Evolutionary conservation across 2,113 vertebrate species (phyloP), one percentile per base, ranked within the genome.

Genomic region (Pelodiscus sinensis): DNA sequence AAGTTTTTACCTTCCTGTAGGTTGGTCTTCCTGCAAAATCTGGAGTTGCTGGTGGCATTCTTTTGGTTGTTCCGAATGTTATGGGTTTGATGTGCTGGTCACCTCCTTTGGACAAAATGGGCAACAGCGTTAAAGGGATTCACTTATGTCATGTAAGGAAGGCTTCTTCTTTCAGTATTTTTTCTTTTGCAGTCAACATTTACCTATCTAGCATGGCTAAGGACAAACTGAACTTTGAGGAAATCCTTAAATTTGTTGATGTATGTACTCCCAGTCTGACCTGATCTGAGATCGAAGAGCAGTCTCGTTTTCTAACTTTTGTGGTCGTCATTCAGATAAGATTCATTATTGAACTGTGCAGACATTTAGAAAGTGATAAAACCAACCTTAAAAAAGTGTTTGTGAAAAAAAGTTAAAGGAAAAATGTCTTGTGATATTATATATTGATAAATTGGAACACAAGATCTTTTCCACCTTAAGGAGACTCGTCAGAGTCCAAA

Each of bases 61-160:
- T 99, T 96, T 97, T 99, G 97, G 99, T 99, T 22, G 99, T 99
- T 73, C 99, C 99, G 16, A 99, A 99, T 79, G 99, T 99, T 94
- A 99, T 99, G 99, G 99, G 99, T 84, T 98, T 99, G 98, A 99
- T 99, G 99, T 99, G 99, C 92, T 99, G 99, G 99, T 99, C 99
- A 85, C 99, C 99, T 89, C 98, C 99, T 11, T 98, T 99, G 80
- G 99, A 99, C 97, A 99, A 99, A 96, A 98, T 99, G 98, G 99
- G 99, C 44, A 99, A 99, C 98, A 99, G 99, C 35, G 99, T 99
- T 87, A 98, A 99, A 82, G 99, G 99, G 83, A 99, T 99, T 98
- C 98, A 99, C 94, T 99, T 99, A 94, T 99, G 99, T 98, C 99
- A 99, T 75, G 99, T 99, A 98, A 92, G 98, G 92, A 85, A 21